Evolutionary conservation across 2,888 invertebrate genomes (phyloP).

Genomic region (Reticulitermes lucifugus): DNA sequence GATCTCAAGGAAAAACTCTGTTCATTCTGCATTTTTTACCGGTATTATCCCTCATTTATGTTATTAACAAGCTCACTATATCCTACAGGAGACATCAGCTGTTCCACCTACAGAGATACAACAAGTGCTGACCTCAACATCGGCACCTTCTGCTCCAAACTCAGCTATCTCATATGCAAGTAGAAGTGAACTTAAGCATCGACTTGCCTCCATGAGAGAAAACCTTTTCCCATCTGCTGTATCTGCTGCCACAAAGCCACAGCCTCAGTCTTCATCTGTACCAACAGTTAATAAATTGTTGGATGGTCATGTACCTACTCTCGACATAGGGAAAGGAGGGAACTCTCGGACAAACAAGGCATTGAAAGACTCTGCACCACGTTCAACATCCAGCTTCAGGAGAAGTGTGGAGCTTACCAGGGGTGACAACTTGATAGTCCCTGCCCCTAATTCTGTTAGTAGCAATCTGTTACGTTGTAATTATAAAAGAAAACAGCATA

Average conservation of each 20-base stretch:
- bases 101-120: slow-evolving; percentile 11
- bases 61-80: neutral
- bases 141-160: neutral
- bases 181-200: slow-evolving; percentile 11
- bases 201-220: neutral
- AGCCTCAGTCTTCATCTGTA: neutral
- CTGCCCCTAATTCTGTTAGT: neutral
- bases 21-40: too few relatives aligned
- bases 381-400: slow-evolving; percentile 9
- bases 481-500: too few relatives aligned
- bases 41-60: too few relatives aligned
- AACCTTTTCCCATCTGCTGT: neutral
- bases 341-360: neutral
- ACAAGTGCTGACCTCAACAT: neutral
- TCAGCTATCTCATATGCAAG: slow-evolving; percentile 1
- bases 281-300: neutral
- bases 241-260: neutral
- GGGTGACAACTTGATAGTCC: neutral
- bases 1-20: too few relatives aligned
- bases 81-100: neutral
- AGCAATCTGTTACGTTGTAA: neutral
- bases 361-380: neutral
- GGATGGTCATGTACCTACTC: neutral
- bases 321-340: neutral
- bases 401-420: neutral